Evolutionary conservation across 92 coral and sea anemone species (phyloP).

Genomic region (Parazoanthus swiftii): DNA sequence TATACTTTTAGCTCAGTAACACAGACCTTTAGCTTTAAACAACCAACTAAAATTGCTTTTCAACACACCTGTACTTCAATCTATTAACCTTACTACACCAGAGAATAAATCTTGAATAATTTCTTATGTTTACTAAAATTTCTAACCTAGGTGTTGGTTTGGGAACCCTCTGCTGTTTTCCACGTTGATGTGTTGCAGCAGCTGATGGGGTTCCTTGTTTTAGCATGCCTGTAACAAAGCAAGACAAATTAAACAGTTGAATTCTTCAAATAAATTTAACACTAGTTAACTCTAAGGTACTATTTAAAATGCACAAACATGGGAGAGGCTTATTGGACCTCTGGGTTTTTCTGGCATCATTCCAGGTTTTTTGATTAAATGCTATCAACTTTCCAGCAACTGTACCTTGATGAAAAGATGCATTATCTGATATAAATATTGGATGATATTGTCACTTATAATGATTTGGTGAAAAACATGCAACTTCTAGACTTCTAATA

Average conservation of each 20-base stretch:
- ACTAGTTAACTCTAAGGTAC: background rate
- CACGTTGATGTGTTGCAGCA: constrained; percentile 84
- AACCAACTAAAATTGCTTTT: background rate
- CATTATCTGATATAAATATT: no score
- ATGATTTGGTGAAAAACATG: no score
- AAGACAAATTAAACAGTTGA: background rate
- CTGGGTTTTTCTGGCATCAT: no score
- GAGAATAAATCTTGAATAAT: background rate
- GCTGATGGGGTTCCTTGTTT: constrained; percentile 71
- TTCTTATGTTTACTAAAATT: background rate
- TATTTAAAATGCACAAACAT: no score
- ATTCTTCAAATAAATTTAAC: background rate
- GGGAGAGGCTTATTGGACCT: no score
- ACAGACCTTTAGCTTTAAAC: background rate
- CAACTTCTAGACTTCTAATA: no score
- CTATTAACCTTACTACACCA: background rate
- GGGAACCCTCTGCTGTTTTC: constrained; percentile 93
- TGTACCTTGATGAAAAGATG: no score
- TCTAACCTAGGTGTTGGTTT: constrained; percentile 93
- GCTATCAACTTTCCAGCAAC: no score
- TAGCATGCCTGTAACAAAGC: constrained; percentile 31
- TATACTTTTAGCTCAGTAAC: no score
- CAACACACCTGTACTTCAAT: background rate
- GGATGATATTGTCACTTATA: no score
- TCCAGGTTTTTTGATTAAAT: no score